Evolutionary conservation across 2,113 vertebrate species (phyloP).

Genomic region (Himantopus leucocephalus): DNA sequence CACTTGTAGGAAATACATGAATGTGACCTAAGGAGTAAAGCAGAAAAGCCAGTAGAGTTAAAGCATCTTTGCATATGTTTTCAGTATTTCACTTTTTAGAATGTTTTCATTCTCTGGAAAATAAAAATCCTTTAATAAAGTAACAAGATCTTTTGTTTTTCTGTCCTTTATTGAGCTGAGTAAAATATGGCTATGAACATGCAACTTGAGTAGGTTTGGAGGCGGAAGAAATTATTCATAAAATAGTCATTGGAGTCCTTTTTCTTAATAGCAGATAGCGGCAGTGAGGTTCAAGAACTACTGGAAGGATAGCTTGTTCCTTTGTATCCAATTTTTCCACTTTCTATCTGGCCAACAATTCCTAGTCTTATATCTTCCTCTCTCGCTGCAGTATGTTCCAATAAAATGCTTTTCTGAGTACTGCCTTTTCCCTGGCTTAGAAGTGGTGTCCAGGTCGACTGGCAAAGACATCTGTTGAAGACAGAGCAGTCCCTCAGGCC

Average conservation of each 20-base stretch:
- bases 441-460: slow-evolving; percentile 13
- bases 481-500: slow-evolving; percentile 18
- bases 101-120: neutral
- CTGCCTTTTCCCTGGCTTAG: slow-evolving; percentile 16
- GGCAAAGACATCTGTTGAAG: slow-evolving; percentile 35
- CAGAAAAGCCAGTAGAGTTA: neutral
- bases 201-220: neutral
- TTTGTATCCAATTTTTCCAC: neutral
- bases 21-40: neutral
- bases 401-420: neutral
- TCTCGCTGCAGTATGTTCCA: neutral
- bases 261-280: neutral
- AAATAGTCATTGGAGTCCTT: neutral
- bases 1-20: neutral
- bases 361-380: neutral
- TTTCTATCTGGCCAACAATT: neutral
- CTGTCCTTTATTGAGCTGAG: neutral
- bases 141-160: neutral
- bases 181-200: neutral
- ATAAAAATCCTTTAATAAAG: neutral
- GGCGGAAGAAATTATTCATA: neutral
- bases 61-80: neutral
- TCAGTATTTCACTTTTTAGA: neutral
- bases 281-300: neutral
- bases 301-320: neutral